phyloP scores from a whole-genome alignment of 2,888 invertebrate genomes.

The Yponomeuta cagnagella region DNA sequence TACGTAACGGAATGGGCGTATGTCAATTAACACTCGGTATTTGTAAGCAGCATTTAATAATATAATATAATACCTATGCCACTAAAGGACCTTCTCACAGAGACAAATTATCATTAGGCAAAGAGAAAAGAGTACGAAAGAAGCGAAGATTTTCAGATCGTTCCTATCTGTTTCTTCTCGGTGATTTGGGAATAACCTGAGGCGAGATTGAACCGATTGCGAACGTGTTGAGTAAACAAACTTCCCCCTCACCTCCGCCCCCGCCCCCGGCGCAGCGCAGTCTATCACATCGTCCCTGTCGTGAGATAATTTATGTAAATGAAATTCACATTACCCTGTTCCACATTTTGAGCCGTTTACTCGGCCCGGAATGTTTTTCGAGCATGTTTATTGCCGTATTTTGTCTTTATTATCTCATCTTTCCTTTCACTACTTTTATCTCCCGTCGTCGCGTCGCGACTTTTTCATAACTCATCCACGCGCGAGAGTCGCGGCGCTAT shows the following conservation, averaged over 20 bases:
- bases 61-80: no score
- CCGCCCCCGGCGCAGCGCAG: conserved; percentile 20
- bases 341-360: conserved; percentile 50
- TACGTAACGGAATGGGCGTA: no score
- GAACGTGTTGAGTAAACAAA: conserved; percentile 53
- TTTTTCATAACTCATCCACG: conserved; percentile 48
- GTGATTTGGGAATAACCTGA: conserved; percentile 17
- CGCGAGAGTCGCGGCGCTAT: conserved; percentile 33
- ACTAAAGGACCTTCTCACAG: no score
- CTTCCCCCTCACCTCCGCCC: conserved; percentile 32
- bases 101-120: no score
- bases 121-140: no score
- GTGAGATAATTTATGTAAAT: conserved; percentile 70
- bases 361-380: conserved; percentile 53
- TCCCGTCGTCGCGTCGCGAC: conserved; percentile 29
- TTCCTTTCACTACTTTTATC: conserved; percentile 46
- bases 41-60: no score
- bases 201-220: conserved; percentile 27
- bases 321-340: conserved; percentile 66
- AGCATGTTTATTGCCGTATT: conserved; percentile 60
- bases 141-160: no score
- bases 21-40: no score
- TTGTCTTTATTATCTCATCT: conserved; percentile 60
- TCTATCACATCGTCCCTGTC: conserved; percentile 40
- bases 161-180: neutral